A percentile compares a stretch with the other conserved stretches of the same genome.
Evolutionary conservation across 2,113 vertebrate genomes (phyloP).

Genomic region (Dipodomys merriami): DNA sequence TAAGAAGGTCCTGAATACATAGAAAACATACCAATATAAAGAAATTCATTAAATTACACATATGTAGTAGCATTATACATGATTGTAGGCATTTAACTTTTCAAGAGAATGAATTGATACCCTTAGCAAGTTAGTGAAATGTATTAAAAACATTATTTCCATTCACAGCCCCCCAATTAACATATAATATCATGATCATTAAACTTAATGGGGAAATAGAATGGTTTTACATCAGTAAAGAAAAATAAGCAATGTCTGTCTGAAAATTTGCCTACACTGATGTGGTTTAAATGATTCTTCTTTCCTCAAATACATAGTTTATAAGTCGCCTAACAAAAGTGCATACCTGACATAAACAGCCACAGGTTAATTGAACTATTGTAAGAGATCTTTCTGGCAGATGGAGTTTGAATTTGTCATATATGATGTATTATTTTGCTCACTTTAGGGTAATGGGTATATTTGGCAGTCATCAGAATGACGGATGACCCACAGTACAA

Average conservation of each 20-base stretch:
- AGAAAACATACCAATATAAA: background rate
- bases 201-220: constrained; percentile 42
- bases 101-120: background rate
- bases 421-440: constrained; percentile 39
- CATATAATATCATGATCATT: background rate
- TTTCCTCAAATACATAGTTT: constrained; percentile 41
- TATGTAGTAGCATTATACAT: background rate
- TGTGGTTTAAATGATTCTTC: constrained; percentile 37
- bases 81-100: background rate
- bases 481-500: constrained; percentile 19
- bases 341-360: background rate
- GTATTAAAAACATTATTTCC: background rate
- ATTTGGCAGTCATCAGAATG: constrained; percentile 63
- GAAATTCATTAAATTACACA: background rate
- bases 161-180: background rate
- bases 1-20: background rate
- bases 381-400: background rate
- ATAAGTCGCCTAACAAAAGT: constrained; percentile 54
- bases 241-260: constrained; percentile 42
- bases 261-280: background rate
- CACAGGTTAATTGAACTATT: constrained; percentile 45
- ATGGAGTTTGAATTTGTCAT: constrained; percentile 57
- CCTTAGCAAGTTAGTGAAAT: constrained; percentile 29
- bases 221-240: background rate
- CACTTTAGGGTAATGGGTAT: constrained; percentile 48